Evolutionary conservation across 2,113 vertebrate species (phyloP).

Genomic region (Cynocephalus volans): DNA sequence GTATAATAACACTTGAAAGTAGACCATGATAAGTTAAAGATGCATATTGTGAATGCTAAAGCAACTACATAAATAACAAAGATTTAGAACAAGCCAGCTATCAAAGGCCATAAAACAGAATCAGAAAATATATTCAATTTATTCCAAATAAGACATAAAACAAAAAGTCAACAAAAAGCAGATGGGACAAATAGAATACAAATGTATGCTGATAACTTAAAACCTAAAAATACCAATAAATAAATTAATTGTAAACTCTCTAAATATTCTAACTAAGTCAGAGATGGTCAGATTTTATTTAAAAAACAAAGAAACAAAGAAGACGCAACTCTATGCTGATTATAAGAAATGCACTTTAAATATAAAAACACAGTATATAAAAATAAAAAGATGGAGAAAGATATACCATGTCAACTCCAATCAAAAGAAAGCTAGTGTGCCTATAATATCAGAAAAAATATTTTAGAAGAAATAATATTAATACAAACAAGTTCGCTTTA

Average conservation of each 20-base stretch:
- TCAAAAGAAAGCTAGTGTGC: neutral
- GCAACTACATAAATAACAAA: neutral
- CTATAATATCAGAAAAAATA: neutral
- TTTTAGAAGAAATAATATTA: neutral
- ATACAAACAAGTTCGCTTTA: neutral
- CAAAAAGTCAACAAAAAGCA: neutral
- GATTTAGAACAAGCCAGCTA: neutral
- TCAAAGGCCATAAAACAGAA: neutral
- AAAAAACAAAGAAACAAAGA: neutral
- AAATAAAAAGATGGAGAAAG: neutral
- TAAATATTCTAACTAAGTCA: neutral
- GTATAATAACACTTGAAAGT: neutral
- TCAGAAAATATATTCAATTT: neutral
- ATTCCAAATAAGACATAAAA: neutral
- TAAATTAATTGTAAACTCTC: neutral
- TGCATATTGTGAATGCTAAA: neutral
- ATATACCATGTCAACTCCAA: neutral
- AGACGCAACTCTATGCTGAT: neutral
- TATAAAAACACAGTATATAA: neutral
- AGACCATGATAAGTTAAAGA: neutral
- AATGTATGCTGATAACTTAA: neutral
- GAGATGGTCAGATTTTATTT: neutral
- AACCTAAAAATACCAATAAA: neutral
- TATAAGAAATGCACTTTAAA: neutral
- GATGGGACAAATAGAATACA: neutral